Conservation (phyloP, 2,888 invertebrate genomes). For the Keiferia lycopersicella region DNA sequence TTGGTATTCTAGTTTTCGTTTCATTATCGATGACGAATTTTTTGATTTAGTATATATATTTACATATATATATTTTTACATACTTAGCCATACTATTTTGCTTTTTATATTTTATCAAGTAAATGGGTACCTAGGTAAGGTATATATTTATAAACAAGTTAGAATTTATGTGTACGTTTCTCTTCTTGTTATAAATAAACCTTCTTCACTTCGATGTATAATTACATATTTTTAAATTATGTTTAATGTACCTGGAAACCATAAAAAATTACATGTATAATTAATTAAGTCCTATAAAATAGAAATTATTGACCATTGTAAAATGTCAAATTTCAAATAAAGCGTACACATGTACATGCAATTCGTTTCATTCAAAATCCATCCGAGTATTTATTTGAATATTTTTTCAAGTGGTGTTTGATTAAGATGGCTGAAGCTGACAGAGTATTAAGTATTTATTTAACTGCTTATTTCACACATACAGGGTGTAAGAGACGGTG, state of each 20-base stretch:
- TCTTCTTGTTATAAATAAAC: not conserved
- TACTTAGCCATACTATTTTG: not conserved
- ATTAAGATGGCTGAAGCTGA: too few relatives aligned
- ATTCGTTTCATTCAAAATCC: not conserved
- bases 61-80: not conserved
- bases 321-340: conserved; percentile 58
- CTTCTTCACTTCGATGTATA: conserved; percentile 17
- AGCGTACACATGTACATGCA: conserved; percentile 42
- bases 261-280: conserved; percentile 37
- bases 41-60: not conserved
- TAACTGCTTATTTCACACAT: too few relatives aligned
- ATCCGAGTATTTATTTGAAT: too few relatives aligned
- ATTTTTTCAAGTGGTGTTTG: too few relatives aligned
- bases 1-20: not conserved
- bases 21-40: not conserved
- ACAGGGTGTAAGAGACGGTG: too few relatives aligned
- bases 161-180: not conserved
- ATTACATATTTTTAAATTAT: not conserved
- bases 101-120: not conserved
- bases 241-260: conserved; percentile 3
- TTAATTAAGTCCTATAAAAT: conserved; percentile 35
- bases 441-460: too few relatives aligned
- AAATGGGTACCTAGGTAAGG: too few relatives aligned
- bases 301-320: conserved; percentile 43
- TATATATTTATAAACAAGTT: not conserved